Base-by-base conservation (phyloP, 2,113 vertebrate genomes). In the Ancistrus triradiatus region DNA sequence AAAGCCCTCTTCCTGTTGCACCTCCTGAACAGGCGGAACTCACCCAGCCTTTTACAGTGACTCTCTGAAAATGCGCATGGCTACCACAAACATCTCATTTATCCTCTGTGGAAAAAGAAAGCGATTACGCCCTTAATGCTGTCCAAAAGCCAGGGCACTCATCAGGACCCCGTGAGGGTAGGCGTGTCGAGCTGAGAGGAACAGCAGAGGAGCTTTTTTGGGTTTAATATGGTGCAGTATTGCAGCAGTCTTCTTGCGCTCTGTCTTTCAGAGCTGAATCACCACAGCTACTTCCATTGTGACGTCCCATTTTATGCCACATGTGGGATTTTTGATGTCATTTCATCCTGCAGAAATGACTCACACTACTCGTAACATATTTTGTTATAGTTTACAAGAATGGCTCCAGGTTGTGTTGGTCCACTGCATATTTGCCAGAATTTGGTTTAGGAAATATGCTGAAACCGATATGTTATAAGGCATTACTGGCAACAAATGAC, bases 111-210 rank as follows among this genome's bases (percentile, higher is more conserved):
- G 67, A 71, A 67, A 74, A 65, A 72, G 53, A 70, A 75, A 65
- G 73, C 65, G 69, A 75, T 69, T 80, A 78, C 80, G 73, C 73
- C 70, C 74, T 68, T 80, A 77, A 80, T 81, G 79, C 77, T 74
- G 73, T 81, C 68, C 72, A 47, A 70, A 78, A 74, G 80, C 74
- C 78, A 82, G 74, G 70, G 74, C 68, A 77, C 76, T 78, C 81
- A 77, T 76, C 74, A 5, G 64, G 74, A 77, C 84, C 85, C 83
- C 84, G 63, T 74, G 83, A 83, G 84, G 71, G 79, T 82, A 84
- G 84, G 87, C 82, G 83, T 85, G 83, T 81, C 68, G 72, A 73
- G 70, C 79, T 74, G 62, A 80, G 75, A 81, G 75, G 64, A 77
- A 57, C 75, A 76, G 74, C 81, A 78, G 63, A 79, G 77, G 61